Percentiles rank a stretch among this genome's conserved stretches.
Evolutionary conservation across 1,140 invertebrate genomes (phyloP).

Genomic region (Mylabris phalerata): DNA sequence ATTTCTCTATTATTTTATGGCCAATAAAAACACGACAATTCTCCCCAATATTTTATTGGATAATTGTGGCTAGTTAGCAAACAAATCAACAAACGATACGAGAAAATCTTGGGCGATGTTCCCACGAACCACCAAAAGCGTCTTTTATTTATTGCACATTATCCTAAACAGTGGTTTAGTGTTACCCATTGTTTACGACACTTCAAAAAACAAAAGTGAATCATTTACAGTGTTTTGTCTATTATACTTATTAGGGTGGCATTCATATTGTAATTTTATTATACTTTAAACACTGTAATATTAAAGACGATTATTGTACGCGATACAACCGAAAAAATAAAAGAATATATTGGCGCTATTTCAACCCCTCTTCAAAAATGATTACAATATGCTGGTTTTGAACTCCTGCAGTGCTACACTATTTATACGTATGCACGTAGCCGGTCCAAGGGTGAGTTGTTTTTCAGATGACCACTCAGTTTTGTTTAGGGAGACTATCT

Average conservation of each 20-base stretch:
- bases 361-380: constrained; percentile 18
- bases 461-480: constrained; percentile 17
- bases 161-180: constrained; percentile 30
- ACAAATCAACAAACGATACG: too few relatives aligned
- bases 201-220: constrained; percentile 33
- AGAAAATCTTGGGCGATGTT: constrained; percentile 11
- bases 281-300: constrained; percentile 1
- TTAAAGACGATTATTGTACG: constrained; percentile 8
- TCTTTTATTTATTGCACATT: constrained; percentile 29
- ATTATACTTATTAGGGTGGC: constrained; percentile 26
- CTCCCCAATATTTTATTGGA: too few relatives aligned
- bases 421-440: too few relatives aligned
- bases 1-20: too few relatives aligned
- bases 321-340: too few relatives aligned
- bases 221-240: constrained; percentile 35
- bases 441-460: constrained; percentile 7
- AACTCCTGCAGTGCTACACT: constrained; percentile 17
- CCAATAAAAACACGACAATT: too few relatives aligned
- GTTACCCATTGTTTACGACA: constrained; percentile 32
- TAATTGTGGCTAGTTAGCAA: too few relatives aligned
- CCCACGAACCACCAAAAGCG: constrained; percentile 20
- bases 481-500: too few relatives aligned
- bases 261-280: neutral
- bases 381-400: constrained; percentile 18
- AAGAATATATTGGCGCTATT: constrained; percentile 8